These are phyloP conservation scores for Melitaea cinxia DNA, from an alignment of 1,140 invertebrate genomes.

Conservation along the genomic window DNA sequence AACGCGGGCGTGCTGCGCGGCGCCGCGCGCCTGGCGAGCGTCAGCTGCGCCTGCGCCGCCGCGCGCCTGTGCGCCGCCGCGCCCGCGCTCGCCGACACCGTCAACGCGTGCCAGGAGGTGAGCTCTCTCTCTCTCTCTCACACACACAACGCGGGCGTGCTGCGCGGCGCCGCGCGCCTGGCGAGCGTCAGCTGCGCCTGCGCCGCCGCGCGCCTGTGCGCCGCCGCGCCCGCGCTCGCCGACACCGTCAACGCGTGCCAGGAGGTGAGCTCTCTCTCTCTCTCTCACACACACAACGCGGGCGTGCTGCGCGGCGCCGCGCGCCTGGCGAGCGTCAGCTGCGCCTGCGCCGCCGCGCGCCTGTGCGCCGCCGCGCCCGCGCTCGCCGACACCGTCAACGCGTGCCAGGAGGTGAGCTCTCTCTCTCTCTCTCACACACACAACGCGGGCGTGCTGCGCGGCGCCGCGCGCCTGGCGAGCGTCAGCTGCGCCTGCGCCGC, in stretches of 20 bases:
- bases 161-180: constrained; percentile 66
- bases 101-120: constrained; percentile 68
- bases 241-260: constrained; percentile 61
- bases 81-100: constrained; percentile 54
- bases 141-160: constrained; percentile 66
- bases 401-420: constrained; percentile 60
- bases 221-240: constrained; percentile 56
- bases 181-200: constrained; percentile 71
- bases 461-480: constrained; percentile 66
- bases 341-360: constrained; percentile 69
- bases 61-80: constrained; percentile 58
- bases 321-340: constrained; percentile 67
- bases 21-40: constrained; percentile 67
- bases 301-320: constrained; percentile 67
- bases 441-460: constrained; percentile 66
- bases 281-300: too few relatives aligned
- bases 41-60: constrained; percentile 71
- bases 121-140: too few relatives aligned
- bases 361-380: constrained; percentile 58
- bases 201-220: constrained; percentile 64
- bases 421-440: too few relatives aligned
- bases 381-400: constrained; percentile 56
- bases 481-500: constrained; percentile 73
- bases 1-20: constrained; percentile 68
- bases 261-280: constrained; percentile 55